Percentiles rank a stretch among this genome's conserved stretches.
Conservation (phyloP, 2,797 vertebrate genomes). For the Paratrypauchen microcephalus region DNA sequence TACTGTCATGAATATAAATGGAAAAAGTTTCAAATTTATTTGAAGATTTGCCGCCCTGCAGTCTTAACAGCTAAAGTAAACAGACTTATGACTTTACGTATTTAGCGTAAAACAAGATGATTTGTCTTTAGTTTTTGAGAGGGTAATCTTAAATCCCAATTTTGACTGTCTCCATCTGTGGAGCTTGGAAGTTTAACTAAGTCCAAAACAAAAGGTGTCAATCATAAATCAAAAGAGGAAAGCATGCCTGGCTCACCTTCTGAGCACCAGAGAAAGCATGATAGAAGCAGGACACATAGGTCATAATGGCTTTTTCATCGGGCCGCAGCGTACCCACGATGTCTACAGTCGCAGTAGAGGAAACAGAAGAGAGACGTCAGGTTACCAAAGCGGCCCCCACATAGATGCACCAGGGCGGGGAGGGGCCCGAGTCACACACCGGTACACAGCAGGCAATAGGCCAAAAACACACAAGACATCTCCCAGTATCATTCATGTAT, state of each 20-base stretch:
- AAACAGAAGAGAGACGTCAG: constrained; percentile 37
- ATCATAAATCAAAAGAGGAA: background rate
- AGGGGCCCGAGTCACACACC: constrained; percentile 1
- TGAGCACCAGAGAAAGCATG: constrained; percentile 97
- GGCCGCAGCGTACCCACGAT: constrained; percentile 95
- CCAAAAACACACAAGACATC: background rate
- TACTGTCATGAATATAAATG: too few species aligned
- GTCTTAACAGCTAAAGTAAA: too few species aligned
- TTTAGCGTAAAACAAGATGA: too few species aligned
- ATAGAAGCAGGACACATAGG: constrained; percentile 99
- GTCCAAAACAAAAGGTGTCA: too few species aligned
- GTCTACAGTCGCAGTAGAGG: constrained; percentile 79
- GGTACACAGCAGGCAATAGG: background rate
- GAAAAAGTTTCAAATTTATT: too few species aligned
- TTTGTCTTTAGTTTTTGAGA: too few species aligned
- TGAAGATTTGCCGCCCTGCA: too few species aligned
- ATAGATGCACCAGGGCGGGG: constrained; percentile 3
- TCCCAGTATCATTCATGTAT: background rate
- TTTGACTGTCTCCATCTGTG: too few species aligned
- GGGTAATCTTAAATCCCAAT: too few species aligned
- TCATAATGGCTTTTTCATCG: constrained; percentile 98
- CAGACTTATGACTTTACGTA: too few species aligned
- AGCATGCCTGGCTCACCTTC: constrained; percentile 85
- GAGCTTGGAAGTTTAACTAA: too few species aligned
- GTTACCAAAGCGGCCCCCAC: constrained; percentile 68